Evolutionary conservation across 2,888 invertebrate species (phyloP).

Genomic region (Hedychridium roseum): DNA sequence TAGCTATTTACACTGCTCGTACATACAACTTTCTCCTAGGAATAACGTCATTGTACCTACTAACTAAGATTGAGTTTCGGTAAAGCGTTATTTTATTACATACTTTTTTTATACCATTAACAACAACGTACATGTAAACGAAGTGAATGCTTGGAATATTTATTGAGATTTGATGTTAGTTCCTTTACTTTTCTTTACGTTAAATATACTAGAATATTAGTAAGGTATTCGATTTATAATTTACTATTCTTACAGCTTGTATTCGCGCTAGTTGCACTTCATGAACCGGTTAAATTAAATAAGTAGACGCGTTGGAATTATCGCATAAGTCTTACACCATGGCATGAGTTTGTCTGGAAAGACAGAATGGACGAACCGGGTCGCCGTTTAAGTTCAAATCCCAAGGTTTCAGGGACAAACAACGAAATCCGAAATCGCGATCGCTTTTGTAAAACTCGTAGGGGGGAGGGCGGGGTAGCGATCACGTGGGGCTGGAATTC

Average conservation of each 20-base stretch:
- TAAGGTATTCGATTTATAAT: constrained; percentile 56
- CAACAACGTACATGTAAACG: constrained; percentile 60
- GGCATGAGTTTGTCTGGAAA: constrained; percentile 14
- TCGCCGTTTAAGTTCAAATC: no score
- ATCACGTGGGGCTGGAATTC: no score
- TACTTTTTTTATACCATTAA: constrained; percentile 53
- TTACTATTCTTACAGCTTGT: constrained; percentile 51
- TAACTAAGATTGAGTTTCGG: constrained; percentile 57
- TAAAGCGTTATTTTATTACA: constrained; percentile 58
- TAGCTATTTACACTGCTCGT: constrained; percentile 53
- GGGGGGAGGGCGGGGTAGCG: no score
- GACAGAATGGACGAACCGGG: no score
- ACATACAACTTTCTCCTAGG: constrained; percentile 52
- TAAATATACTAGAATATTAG: constrained; percentile 55
- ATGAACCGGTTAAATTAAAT: constrained; percentile 32
- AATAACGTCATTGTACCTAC: constrained; percentile 49
- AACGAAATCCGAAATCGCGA: constrained; percentile 19
- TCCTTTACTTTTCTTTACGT: constrained; percentile 38
- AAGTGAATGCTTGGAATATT: constrained; percentile 60
- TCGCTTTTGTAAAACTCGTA: no score
- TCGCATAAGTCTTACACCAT: constrained; percentile 17
- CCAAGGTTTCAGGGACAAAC: no score
- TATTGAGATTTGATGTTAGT: constrained; percentile 56
- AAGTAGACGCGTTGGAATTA: constrained; percentile 23
- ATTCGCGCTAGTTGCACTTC: constrained; percentile 38